These are phyloP conservation scores for Drosophila takahashii DNA, from an alignment of 1,140 invertebrate species.

Conservation along the genomic window DNA sequence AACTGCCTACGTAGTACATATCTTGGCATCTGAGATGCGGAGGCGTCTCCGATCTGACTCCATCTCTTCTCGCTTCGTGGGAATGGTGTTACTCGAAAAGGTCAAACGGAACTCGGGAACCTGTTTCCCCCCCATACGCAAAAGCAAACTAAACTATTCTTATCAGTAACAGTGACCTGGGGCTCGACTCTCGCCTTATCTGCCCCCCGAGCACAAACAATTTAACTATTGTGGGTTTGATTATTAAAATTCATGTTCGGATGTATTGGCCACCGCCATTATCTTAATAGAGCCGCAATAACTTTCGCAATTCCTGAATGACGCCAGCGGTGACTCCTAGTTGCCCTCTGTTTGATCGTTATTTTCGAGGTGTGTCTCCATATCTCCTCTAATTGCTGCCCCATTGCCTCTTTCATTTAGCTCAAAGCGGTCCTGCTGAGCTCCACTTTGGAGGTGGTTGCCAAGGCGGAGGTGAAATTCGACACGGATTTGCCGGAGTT, in stretches of 20 bases:
- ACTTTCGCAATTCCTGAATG: constrained; percentile 42
- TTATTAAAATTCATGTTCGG: constrained; percentile 22
- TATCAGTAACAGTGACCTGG: constrained; percentile 24
- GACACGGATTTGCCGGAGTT: constrained; percentile 96
- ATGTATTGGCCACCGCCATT: constrained; percentile 24
- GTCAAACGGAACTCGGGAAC: constrained; percentile 26
- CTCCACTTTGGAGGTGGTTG: constrained; percentile 89
- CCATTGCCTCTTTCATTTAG: constrained; percentile 86
- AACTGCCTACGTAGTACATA: constrained; percentile 36
- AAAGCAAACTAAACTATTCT: constrained; percentile 4
- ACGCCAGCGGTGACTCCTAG: constrained; percentile 54
- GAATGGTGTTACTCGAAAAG: constrained; percentile 34
- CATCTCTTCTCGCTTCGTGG: constrained; percentile 6
- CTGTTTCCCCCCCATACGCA: constrained; percentile 13
- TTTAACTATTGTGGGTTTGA: constrained; percentile 30
- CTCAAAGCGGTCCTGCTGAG: constrained; percentile 95
- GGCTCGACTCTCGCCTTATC: constrained; percentile 29
- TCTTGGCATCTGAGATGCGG: constrained; percentile 25
- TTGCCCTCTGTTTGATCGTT: constrained; percentile 68
- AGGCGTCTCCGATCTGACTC: constrained; percentile 3
- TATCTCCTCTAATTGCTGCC: constrained; percentile 16
- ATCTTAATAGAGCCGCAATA: constrained; percentile 36
- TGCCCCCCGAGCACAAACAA: constrained; percentile 7
- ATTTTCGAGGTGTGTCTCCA: constrained; percentile 66
- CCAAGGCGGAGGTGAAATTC: constrained; percentile 94